Evolutionary conservation across 2,888 invertebrate genomes (phyloP), one percentile per base, ranked within the genome.

Genomic region (Melikaiella ostensackeni): DNA sequence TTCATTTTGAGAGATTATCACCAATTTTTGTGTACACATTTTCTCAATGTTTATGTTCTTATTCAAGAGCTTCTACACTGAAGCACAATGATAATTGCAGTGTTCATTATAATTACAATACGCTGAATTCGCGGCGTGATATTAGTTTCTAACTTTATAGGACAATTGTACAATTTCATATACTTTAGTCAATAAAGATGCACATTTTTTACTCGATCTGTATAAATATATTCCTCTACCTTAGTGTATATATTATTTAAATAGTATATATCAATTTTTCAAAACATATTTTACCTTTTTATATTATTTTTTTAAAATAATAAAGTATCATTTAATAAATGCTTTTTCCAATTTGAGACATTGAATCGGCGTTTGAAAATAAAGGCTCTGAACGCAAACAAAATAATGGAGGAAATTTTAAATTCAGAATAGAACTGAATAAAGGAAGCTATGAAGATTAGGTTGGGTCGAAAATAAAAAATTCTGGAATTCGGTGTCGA

Each of bases 321-420:
- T 30, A 46, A 13, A 24, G 21, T 42, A 42, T 16, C 4, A 16
- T 46, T n/a, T 30, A 42, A 42, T 35, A 61, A 33, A 75, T 5
- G 24, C 16, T 59, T 9, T 38, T 57, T 74, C 24, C 76, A 27
- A 33, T 85, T 82, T 9, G 64, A 91, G 91, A 79, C 78, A 46
- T 79, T 88, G 57, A 91, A 91, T 83, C 87, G 88, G 55, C 81
- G 85, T n/a, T 79, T 90, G 76, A 84, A 83, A 66, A 79, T 87
- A 3, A 83, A 85, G 7, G 84, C 79, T 42, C 75, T 85, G 21
- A 82, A 88, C 75, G 80, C 84, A 11, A 80, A 84, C n/a, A 76
- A 83, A 63, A 79, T 85, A n/a, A n/a, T n/a, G 87, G 84, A 9
- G 86, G 85, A 7, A 74, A 78, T 50, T 86, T 91, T 57, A 87